Evolutionary conservation across 2,113 vertebrate genomes (phyloP), one percentile per base, ranked within the genome.

Genomic region (Pungitius pungitius): DNA sequence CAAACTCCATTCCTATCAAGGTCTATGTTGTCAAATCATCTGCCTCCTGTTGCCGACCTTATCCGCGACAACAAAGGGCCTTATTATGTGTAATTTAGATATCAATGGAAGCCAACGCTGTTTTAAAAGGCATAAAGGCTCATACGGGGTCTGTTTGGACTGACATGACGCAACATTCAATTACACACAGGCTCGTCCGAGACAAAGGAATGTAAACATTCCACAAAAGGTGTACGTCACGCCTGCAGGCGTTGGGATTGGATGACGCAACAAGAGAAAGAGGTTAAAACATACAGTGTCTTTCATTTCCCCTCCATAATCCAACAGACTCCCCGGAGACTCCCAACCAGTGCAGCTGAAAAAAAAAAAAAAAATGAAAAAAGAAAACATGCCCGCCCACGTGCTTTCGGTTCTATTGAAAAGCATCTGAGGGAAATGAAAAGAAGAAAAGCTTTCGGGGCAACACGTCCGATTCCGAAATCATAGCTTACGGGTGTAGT

Each of bases 131-230:
- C 67, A 73, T 73, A 45, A 2, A 35, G 1, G 58, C 43, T 75
- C 49, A 49, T 30, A 73, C 60, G 69, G 67, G 1, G 65, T 72
- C 24, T 73, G 64, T 26, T 75, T 69, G 37, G 47, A 40, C 47
- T 43, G 63, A 26, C 73, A 71, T 90, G 90, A 90, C 64, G 88
- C 87, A 91, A 90, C 6, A 3, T 55, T 69, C 33, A 8, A 77
- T 87, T 77, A 75, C 84, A 39, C 61, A 62, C 26, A 69, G 86
- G 73, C 82, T 69, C 64, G 78, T 66, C 52, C 43, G 57, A 75
- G 43, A 73, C 81, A 11, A 81, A 82, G 59, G 77, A 78, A 78
- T 78, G 68, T 80, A 89, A 88, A 90, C 85, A 88, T n/a, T n/a
- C 42, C 78, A 77, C 85, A 82, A 69, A 62, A 47, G 84, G 85